A percentile compares a stretch with the other conserved stretches of the same genome.
Evolutionary conservation across 2,113 vertebrate species (phyloP).

Genomic region (Axis porcinus): DNA sequence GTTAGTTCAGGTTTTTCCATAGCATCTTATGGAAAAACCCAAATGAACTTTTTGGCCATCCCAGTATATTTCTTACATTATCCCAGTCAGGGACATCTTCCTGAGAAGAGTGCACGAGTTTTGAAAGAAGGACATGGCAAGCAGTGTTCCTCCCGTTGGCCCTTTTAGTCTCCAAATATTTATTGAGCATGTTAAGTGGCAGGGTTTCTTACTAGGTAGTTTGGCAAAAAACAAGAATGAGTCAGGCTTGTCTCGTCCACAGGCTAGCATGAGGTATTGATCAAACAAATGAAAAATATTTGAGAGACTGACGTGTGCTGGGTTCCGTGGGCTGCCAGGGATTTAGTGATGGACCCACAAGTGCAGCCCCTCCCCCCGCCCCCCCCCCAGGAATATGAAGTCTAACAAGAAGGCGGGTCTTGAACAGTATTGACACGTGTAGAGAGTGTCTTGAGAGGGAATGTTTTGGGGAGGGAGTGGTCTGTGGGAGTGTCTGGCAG

Average conservation of each 20-base stretch:
- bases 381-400: background rate
- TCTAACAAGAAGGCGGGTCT: background rate
- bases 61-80: background rate
- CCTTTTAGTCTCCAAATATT: background rate
- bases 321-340: fast-evolving
- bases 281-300: background rate
- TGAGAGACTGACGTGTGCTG: background rate
- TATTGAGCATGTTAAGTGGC: background rate
- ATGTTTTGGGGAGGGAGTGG: fast-evolving
- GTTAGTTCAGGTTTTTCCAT: background rate
- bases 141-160: background rate
- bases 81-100: background rate
- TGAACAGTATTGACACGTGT: background rate
- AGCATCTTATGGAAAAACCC: background rate
- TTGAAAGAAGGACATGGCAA: background rate
- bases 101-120: background rate
- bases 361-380: background rate
- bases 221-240: background rate
- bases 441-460: background rate
- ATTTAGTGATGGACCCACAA: background rate
- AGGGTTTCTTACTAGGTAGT: background rate
- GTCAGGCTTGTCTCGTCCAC: background rate
- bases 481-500: background rate
- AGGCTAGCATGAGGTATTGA: background rate
- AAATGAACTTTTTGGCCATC: background rate